These are phyloP conservation scores for Periophthalmodon schlosseri DNA, from an alignment of 2,113 vertebrate species.

Conservation along the genomic window DNA sequence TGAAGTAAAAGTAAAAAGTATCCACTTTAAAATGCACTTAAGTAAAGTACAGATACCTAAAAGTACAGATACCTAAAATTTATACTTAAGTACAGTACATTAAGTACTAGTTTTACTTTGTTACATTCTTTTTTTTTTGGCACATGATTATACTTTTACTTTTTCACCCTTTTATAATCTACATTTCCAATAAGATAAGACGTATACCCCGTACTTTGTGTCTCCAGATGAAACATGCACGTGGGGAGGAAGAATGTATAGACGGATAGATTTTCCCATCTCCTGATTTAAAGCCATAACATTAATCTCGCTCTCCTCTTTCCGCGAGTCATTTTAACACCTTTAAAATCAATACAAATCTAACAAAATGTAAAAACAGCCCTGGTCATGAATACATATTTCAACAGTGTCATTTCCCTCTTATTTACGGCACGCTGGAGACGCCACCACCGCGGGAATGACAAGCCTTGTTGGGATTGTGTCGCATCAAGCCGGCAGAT, in stretches of 20 bases:
- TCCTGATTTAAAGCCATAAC: conserved; percentile 10
- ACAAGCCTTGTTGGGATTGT: conserved; percentile 74
- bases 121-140: background rate
- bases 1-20: no score
- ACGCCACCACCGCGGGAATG: conserved; percentile 60
- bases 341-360: conserved; percentile 66
- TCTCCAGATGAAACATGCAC: background rate
- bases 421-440: conserved; percentile 58
- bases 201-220: background rate
- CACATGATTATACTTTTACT: background rate
- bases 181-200: background rate
- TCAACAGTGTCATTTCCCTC: conserved; percentile 59
- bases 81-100: no score
- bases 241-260: background rate
- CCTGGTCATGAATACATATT: conserved; percentile 62
- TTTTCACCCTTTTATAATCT: background rate
- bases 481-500: conserved; percentile 73
- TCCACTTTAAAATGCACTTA: no score
- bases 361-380: conserved; percentile 52
- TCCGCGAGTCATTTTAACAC: conserved; percentile 45
- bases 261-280: conserved; percentile 1
- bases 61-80: no score
- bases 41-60: no score
- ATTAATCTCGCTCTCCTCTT: conserved; percentile 3
- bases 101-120: no score